Percentiles rank a stretch among this genome's conserved stretches.
These are phyloP conservation scores for Scaptomyza cyrtandrae DNA, from an alignment of 2,888 invertebrate species.

Conservation along the genomic window DNA sequence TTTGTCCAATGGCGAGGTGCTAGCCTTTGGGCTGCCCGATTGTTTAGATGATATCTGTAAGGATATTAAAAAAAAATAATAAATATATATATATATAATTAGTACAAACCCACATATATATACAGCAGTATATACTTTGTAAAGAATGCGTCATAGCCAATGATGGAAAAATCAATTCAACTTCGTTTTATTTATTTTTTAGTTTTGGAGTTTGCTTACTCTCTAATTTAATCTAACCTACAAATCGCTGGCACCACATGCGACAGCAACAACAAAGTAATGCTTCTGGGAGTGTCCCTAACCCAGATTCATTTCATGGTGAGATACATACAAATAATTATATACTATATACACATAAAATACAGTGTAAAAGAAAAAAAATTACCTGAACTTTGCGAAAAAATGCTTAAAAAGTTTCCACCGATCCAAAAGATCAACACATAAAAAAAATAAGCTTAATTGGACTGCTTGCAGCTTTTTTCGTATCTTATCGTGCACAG, in stretches of 20 bases:
- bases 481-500: constrained; percentile 53
- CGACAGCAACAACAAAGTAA: constrained; percentile 12
- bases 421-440: constrained; percentile 13
- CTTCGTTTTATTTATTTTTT: constrained; percentile 21
- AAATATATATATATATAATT: not conserved
- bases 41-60: constrained; percentile 84
- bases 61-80: constrained; percentile 20
- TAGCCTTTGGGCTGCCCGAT: constrained; percentile 83
- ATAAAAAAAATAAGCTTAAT: constrained; percentile 15
- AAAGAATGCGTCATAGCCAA: constrained; percentile 3
- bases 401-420: not conserved
- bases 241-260: constrained; percentile 19
- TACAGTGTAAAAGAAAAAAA: not conserved
- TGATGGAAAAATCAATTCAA: constrained; percentile 60
- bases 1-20: constrained; percentile 87
- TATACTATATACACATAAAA: not conserved
- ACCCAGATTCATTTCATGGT: constrained; percentile 58
- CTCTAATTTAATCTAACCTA: constrained; percentile 35
- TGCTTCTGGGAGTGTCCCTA: constrained; percentile 69
- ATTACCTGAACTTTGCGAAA: constrained; percentile 55
- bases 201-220: constrained; percentile 11
- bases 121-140: not conserved
- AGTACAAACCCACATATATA: not conserved
- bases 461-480: constrained; percentile 23
- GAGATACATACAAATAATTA: constrained; percentile 14